A percentile compares a stretch with the other conserved stretches of the same genome.
These are phyloP conservation scores for Tarsius wallacei DNA, from an alignment of 2,797 vertebrate genomes.

Conservation along the genomic window DNA sequence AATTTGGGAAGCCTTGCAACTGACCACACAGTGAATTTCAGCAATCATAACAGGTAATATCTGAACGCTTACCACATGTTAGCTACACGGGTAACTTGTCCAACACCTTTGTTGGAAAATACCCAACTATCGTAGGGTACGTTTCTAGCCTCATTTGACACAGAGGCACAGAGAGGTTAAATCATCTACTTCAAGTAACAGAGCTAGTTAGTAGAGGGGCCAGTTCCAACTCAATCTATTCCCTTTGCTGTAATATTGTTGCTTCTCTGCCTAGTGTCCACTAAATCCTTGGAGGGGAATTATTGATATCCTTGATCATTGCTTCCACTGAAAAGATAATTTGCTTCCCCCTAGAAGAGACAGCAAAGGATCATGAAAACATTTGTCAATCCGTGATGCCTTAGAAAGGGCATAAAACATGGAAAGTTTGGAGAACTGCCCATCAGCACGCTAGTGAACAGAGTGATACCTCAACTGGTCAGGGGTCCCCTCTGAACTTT, in stretches of 20 bases:
- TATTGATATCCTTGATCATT: neutral
- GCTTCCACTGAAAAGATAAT: neutral
- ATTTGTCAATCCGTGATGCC: neutral
- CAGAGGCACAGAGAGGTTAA: neutral
- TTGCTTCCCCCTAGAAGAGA: neutral
- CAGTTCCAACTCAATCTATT: neutral
- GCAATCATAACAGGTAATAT: rapidly evolving
- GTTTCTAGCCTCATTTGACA: neutral
- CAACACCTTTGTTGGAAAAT: neutral
- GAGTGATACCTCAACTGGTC: neutral
- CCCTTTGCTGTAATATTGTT: neutral
- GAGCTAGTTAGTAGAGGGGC: neutral
- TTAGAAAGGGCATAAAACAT: neutral
- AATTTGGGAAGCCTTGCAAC: neutral
- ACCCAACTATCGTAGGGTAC: neutral
- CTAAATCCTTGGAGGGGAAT: rapidly evolving
- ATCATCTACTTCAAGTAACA: neutral
- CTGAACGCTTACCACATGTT: rapidly evolving
- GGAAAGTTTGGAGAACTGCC: neutral
- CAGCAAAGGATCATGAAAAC: neutral
- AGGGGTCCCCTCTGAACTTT: neutral
- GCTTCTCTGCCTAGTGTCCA: neutral
- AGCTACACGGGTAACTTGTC: rapidly evolving
- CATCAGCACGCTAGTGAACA: rapidly evolving
- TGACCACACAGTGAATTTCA: neutral